Evolutionary conservation across 2,888 invertebrate genomes (phyloP), one percentile per base, ranked within the genome.

Genomic region (Drosophila mercatorum): DNA sequence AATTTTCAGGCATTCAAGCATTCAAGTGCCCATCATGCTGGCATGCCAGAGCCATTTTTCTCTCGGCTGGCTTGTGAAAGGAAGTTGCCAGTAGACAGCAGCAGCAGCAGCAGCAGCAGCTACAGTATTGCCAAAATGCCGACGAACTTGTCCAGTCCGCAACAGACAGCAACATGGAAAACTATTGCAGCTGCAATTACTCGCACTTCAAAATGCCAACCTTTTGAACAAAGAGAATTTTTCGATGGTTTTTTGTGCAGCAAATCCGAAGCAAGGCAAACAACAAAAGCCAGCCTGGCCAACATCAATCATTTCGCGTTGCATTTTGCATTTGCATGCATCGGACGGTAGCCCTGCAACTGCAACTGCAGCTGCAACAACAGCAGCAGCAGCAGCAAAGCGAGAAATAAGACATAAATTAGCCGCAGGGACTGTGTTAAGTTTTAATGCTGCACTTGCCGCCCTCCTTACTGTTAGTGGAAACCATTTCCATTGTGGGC

Each of bases 111-210:
- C 58, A 58, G 28, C 72, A 57, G 49, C 59, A 57, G 67, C 56
- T 52, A 64, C 41, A 59, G 64, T 75, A 69, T 81, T 81, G 82
- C 88, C 85, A 72, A 88, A 88, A 88, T 81, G 76, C 71, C 79
- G 46, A 70, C 79, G 62, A 70, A 81, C 84, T 78, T 75, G 82
- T 70, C 69, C 83, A 70, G 73, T 53, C 46, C 40, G 47, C 56
- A 47, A 73, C 43, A 17, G 66, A 68, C 68, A 83, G 56, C 62
- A 72, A 88, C 84, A 88, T 81, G 84, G 83, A 84, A 88, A 88
- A 86, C 83, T 88, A 88, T 84, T 84, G 89, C 87, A 86, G 84
- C 84, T 88, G 89, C 84, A 84, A 84, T 84, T 88, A 84, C 89
- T 84, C 87, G 84, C 88, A 84, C 89, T 84, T 84, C 89, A 84